Percentiles rank a stretch among this genome's conserved stretches.
phyloP scores from a whole-genome alignment of 1,140 invertebrate genomes.

The Caenorhabditis tropicalis region DNA sequence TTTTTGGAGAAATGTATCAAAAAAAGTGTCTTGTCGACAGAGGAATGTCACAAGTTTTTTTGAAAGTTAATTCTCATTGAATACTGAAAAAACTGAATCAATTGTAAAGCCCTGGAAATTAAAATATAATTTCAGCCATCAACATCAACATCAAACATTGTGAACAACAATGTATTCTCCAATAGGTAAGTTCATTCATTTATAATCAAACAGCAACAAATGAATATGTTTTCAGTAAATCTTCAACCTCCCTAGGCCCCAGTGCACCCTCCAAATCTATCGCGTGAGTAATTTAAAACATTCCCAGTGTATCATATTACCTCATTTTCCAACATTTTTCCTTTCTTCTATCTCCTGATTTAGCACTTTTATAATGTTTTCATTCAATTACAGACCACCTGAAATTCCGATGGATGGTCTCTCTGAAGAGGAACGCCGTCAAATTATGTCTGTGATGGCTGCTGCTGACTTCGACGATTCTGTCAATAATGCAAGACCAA shows the following conservation, averaged over 20 bases:
- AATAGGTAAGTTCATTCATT: neutral
- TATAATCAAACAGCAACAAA: neutral
- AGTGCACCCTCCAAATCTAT: conserved; percentile 15
- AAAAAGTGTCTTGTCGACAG: too few species aligned
- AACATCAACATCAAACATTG: neutral
- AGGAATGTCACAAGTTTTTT: too few species aligned
- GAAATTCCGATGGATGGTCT: conserved; percentile 62
- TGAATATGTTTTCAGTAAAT: neutral
- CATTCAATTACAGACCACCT: neutral
- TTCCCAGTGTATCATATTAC: conserved; percentile 44
- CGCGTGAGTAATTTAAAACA: conserved; percentile 30
- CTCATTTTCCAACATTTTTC: neutral
- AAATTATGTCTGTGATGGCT: conserved; percentile 71
- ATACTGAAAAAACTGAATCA: too few species aligned
- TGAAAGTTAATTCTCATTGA: too few species aligned
- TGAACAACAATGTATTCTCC: conserved; percentile 30
- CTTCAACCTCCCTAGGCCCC: conserved; percentile 33
- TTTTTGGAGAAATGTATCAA: neutral
- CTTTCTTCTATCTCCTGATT: neutral
- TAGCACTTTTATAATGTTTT: too few species aligned
- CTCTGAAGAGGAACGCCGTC: conserved; percentile 67
- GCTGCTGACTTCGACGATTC: conserved; percentile 67
- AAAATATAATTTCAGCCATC: conserved; percentile 2
- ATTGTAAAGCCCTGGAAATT: too few species aligned
- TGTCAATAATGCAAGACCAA: conserved; percentile 35